Evolutionary conservation across 2,113 vertebrate species (phyloP), one percentile per base, ranked within the genome.

Genomic region (Burhinus bistriatus): DNA sequence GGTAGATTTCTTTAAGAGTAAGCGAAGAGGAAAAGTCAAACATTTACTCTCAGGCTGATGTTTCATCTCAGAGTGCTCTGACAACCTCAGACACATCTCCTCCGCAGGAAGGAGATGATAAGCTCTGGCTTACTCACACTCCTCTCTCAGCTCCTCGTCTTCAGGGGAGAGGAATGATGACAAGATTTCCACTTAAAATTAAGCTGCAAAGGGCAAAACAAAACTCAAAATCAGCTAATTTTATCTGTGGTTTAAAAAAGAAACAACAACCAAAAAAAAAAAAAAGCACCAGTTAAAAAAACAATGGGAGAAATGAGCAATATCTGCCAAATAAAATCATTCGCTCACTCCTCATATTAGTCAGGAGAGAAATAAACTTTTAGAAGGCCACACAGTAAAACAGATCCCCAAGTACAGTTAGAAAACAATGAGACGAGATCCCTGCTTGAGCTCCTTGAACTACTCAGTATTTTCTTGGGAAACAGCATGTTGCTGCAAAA

Each of bases 231-330:
- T 94, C 95, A 88, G 93, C 95, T 95, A 92, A 17, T 96, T 97
- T 96, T 83, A 88, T 89, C 94, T 66, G 87, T 23, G 75, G 91
- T 83, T 96, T 83, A 58, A 91, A 94, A 93, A 96, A 94, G 84
- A 54, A 91, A 54, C 73, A 79, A 45, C 80, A 21, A 22, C 8
- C 6, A 7, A 12, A 72, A 89, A 70, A 54, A 44, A 81, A 66
- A 38, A 75, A 64, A 51, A 52, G 2, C 8, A 2, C 7, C 52
- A 42, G 55, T 52, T 59, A 34, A 27, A 91, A 83, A 12, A 40
- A 62, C 83, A 93, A 77, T 61, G 77, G 70, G 82, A 93, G 87
- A 96, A 97, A 91, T 77, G 95, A 97, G 94, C 93, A 95, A 64
- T 90, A 83, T 62, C 83, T 97, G 91, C 91, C 95, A 94, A 96